Conservation (phyloP, 1,140 invertebrate species). For the Drosophila nikananu region DNA sequence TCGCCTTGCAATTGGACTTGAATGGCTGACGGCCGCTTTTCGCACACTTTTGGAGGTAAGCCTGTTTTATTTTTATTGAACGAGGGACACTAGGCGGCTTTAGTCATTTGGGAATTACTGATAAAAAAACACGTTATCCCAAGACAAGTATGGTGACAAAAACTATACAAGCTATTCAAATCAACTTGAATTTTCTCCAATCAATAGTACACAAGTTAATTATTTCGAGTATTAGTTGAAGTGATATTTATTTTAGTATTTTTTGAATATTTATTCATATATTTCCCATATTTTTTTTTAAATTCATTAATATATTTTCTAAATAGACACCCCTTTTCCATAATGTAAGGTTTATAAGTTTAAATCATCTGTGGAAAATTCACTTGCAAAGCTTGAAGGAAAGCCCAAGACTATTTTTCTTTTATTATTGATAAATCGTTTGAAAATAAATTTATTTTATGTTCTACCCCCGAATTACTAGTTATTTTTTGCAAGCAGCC, state of each 20-base stretch:
- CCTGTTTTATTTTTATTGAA: conserved; percentile 25
- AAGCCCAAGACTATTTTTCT: too few relatives aligned
- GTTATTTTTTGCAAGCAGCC: neutral
- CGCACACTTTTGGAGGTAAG: conserved; percentile 40
- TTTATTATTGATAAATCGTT: too few relatives aligned
- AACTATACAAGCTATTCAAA: neutral
- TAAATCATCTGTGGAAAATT: too few relatives aligned
- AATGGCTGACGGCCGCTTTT: conserved; percentile 35
- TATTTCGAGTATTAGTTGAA: neutral
- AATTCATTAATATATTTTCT: neutral
- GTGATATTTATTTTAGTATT: too few relatives aligned
- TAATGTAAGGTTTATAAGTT: neutral
- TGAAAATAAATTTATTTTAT: neutral
- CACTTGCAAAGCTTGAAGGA: too few relatives aligned
- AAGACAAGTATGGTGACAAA: neutral
- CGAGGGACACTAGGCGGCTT: conserved; percentile 11
- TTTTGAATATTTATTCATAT: neutral
- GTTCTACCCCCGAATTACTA: neutral
- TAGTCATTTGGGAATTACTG: conserved; percentile 14
- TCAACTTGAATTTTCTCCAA: neutral
- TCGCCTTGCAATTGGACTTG: conserved; percentile 48
- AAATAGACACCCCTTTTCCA: neutral
- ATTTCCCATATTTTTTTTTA: too few relatives aligned
- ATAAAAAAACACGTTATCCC: conserved; percentile 10
- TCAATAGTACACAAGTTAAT: neutral